Evolutionary conservation across 2,888 invertebrate species (phyloP).

Genomic region (Agrotis ipsilon): DNA sequence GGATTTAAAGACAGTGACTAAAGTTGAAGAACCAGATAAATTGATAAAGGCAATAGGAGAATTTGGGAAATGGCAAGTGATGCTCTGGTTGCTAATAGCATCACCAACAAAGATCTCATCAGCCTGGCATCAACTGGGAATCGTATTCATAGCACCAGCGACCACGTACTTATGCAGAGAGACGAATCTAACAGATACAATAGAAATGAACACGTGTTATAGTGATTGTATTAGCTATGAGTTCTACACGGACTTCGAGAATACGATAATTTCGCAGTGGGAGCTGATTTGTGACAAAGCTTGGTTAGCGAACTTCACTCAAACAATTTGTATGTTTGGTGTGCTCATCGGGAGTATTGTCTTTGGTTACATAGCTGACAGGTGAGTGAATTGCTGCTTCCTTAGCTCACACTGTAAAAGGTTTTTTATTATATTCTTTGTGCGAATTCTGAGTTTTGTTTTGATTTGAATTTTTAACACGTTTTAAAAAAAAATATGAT

Average conservation of each 20-base stretch:
- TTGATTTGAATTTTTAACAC: too few species aligned
- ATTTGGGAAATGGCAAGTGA: slow-evolving; percentile 92
- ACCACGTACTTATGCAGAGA: slow-evolving; percentile 86
- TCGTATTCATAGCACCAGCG: slow-evolving; percentile 93
- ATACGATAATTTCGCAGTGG: slow-evolving; percentile 94
- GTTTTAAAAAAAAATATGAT: too few species aligned
- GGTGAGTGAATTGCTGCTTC: slow-evolving; percentile 83
- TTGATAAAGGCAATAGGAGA: slow-evolving; percentile 72
- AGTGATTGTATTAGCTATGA: slow-evolving; percentile 88
- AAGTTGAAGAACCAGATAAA: slow-evolving; percentile 61
- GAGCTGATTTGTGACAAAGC: slow-evolving; percentile 92
- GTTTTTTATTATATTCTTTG: neutral
- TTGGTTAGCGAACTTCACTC: slow-evolving; percentile 92
- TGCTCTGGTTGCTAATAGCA: slow-evolving; percentile 91
- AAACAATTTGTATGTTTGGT: slow-evolving; percentile 93
- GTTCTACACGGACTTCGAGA: slow-evolving; percentile 92
- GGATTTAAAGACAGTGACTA: slow-evolving; percentile 17
- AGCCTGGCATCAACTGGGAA: slow-evolving; percentile 93
- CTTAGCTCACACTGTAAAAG: neutral
- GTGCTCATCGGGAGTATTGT: slow-evolving; percentile 93
- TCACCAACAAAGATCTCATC: slow-evolving; percentile 93
- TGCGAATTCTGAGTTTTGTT: too few species aligned
- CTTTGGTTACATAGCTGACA: slow-evolving; percentile 93
- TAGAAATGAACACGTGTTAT: slow-evolving; percentile 85
- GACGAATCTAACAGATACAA: slow-evolving; percentile 69